Percentiles rank a stretch among this genome's conserved stretches.
These are phyloP conservation scores for Scolanthus callimorphus DNA, from an alignment of 92 coral and sea anemone species.

Conservation along the genomic window DNA sequence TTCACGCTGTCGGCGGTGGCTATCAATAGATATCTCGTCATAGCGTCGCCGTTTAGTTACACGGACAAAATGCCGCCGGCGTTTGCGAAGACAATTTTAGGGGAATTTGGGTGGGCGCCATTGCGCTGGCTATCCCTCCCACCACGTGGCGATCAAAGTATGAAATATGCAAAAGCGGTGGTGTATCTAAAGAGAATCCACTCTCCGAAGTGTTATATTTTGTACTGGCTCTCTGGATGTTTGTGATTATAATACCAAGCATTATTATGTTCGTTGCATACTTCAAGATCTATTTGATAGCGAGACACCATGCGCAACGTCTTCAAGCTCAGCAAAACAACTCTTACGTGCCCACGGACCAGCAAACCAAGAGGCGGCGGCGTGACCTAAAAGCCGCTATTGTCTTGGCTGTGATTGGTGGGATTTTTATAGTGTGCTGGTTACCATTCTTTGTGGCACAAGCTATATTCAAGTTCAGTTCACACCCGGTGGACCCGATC, in stretches of 20 bases:
- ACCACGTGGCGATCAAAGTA: constrained; percentile 82
- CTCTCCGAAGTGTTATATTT: constrained; percentile 80
- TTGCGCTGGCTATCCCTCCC: constrained; percentile 82
- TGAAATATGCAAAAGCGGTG: constrained; percentile 85
- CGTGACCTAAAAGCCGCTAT: constrained; percentile 85
- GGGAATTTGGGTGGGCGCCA: constrained; percentile 75
- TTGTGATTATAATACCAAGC: constrained; percentile 80
- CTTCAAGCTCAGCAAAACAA: constrained; percentile 47
- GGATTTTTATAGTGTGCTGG: constrained; percentile 92
- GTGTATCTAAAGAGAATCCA: constrained; percentile 68
- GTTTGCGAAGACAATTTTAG: constrained; percentile 72
- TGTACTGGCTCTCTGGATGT: constrained; percentile 82
- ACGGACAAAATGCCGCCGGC: constrained; percentile 82
- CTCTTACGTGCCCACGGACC: constrained; percentile 19
- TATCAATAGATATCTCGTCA: constrained; percentile 85
- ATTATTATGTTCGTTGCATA: constrained; percentile 80
- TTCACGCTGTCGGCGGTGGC: constrained; percentile 88
- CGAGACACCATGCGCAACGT: constrained; percentile 75
- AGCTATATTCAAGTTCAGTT: constrained; percentile 83
- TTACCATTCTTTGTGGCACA: constrained; percentile 94
- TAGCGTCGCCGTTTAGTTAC: constrained; percentile 82
- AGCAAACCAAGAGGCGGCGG: constrained; percentile 52
- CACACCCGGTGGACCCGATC: constrained; percentile 57
- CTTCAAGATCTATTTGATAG: constrained; percentile 73
- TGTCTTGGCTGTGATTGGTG: constrained; percentile 88